Evolutionary conservation across 2,888 invertebrate genomes (phyloP), one percentile per base, ranked within the genome.

Genomic region (Monopis laevigella): DNA sequence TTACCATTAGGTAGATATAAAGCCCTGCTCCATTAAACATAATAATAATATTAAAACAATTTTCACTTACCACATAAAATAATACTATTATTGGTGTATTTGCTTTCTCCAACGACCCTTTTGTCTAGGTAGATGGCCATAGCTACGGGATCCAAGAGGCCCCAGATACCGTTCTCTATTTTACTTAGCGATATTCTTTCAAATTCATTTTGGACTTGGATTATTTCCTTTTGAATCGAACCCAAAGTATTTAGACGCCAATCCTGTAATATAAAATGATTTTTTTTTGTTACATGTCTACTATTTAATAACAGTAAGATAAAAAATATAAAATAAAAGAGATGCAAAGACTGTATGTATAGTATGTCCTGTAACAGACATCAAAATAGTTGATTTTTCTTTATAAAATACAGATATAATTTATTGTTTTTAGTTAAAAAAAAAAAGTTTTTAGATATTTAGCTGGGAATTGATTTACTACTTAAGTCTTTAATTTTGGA

Each of bases 161-260:
- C 8, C 44, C 44, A 44, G 5, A 21, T 24, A 10, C 30, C 26
- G 11, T 42, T 10, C 3, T 19, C 14, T n/a, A 18, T 30, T 24
- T 18, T 38, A 17, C 30, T 39, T 14, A 11, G 16, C 6, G 36
- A 21, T 14, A 26, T 7, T 4, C 24, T 18, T 18, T 36, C 36
- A 36, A 43, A 48, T 3, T 21, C 36, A n/a, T 48, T 48, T 12
- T 26, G 39, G 3, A 40, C 35, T 28, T n/a, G 36, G 26, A 48
- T 45, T 27, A 45, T 38, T 26, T 40, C 34, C 3, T 44, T 46
- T 3, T 40, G 38, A 41, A 48, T 43, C 8, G 24, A 18, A 16
- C 48, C 48, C 8, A 43, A 21, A 1, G 29, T 24, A 5, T 43
- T 18, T 29, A 18, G 18, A 19, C 43, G 19, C 36, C 40, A 43